These are phyloP conservation scores for Scaptomyza graminum DNA, from an alignment of 1,140 invertebrate genomes.

Conservation along the genomic window DNA sequence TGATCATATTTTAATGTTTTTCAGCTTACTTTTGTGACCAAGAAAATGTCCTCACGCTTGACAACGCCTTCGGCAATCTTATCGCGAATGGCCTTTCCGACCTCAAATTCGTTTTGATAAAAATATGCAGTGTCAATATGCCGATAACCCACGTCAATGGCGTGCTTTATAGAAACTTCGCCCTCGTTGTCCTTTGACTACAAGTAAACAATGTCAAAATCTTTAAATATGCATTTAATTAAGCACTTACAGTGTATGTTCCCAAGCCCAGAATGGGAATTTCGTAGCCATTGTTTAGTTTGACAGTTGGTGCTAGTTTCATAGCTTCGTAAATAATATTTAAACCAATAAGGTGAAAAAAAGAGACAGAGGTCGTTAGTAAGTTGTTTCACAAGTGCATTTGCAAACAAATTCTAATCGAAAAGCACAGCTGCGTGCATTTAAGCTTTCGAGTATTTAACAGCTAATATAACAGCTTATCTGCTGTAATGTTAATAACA, in stretches of 20 bases:
- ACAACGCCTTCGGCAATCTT: slow-evolving; percentile 87
- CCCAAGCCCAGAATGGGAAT: slow-evolving; percentile 88
- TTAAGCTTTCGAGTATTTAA: too few species aligned
- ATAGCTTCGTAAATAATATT: slow-evolving; percentile 22
- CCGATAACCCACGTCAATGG: slow-evolving; percentile 91
- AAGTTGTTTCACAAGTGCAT: background rate
- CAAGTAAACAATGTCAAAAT: background rate
- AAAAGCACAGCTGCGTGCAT: too few species aligned
- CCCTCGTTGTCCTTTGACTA: slow-evolving; percentile 88
- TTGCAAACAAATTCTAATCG: background rate
- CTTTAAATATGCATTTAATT: background rate
- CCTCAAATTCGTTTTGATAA: slow-evolving; percentile 91
- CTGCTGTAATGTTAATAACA: too few species aligned
- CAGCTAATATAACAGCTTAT: too few species aligned
- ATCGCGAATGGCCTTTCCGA: slow-evolving; percentile 88
- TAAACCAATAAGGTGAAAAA: background rate
- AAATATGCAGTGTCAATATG: slow-evolving; percentile 93
- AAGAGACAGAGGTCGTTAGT: background rate
- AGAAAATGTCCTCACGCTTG: slow-evolving; percentile 93
- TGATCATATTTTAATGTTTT: slow-evolving; percentile 83
- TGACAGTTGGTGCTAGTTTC: slow-evolving; percentile 79
- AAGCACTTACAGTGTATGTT: slow-evolving; percentile 86
- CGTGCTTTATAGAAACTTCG: slow-evolving; percentile 86
- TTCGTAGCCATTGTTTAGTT: slow-evolving; percentile 85
- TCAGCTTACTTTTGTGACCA: slow-evolving; percentile 88